Percentiles rank a stretch among this genome's conserved stretches.
Evolutionary conservation across 2,888 invertebrate species (phyloP).

Genomic region (Drosophila tripunctata): DNA sequence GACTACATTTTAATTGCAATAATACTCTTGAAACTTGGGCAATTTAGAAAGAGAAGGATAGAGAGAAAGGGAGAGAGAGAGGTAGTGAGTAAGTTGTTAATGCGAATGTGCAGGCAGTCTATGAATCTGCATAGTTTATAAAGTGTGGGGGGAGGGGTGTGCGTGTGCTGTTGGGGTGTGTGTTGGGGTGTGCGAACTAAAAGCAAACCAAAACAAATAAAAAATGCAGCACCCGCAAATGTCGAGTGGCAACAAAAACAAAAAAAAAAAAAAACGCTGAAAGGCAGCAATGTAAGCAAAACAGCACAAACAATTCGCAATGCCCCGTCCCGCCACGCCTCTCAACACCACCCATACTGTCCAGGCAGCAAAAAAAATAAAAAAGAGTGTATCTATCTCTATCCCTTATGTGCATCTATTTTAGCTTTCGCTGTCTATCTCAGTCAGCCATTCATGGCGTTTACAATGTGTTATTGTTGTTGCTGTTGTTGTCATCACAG

Average conservation of each 20-base stretch:
- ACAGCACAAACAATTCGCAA: slow-evolving; percentile 1
- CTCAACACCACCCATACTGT: background rate
- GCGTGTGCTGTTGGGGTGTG: slow-evolving; percentile 4
- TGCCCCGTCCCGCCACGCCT: background rate
- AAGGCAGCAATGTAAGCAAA: slow-evolving; percentile 31
- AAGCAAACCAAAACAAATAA: slow-evolving; percentile 58
- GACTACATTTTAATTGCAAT: no score
- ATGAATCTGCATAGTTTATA: slow-evolving; percentile 8
- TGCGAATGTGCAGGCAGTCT: background rate
- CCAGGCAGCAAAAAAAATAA: no score
- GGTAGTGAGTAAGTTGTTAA: slow-evolving; percentile 5
- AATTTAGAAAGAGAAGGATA: background rate
- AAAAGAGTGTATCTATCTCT: slow-evolving; percentile 11
- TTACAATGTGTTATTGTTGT: slow-evolving; percentile 49
- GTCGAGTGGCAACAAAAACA: slow-evolving; percentile 26
- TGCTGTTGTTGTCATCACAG: slow-evolving; percentile 34
- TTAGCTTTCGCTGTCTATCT: background rate
- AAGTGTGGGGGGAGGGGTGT: background rate
- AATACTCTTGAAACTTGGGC: no score
- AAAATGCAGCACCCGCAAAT: slow-evolving; percentile 51
- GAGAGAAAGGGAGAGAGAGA: background rate
- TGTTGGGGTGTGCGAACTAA: slow-evolving; percentile 34
- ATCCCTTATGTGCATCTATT: no score
- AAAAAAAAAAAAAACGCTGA: no score
- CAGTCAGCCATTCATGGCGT: slow-evolving; percentile 27